Evolutionary conservation across 2,888 invertebrate species (phyloP), one percentile per base, ranked within the genome.

Genomic region (Saturnia japonica): DNA sequence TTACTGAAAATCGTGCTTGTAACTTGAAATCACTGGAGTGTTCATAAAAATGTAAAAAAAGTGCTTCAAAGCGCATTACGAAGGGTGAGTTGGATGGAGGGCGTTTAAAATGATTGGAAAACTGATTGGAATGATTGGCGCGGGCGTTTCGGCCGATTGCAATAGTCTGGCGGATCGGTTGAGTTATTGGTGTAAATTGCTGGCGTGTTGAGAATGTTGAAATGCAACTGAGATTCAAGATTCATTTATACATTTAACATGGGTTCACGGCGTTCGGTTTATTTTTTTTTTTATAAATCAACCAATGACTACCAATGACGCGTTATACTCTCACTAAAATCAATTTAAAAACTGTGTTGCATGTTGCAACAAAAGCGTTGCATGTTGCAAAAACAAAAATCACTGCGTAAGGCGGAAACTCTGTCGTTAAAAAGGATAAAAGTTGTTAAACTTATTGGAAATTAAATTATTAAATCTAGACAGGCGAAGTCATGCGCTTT

Each of bases 81-180:
- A 71, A 73, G 75, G 73, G 74, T 70, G 75, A 75, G 76, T 66
- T 71, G 73, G 75, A 64, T 70, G 75, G 75, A 73, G 72, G 70
- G 74, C 83, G 78, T 81, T 80, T 85, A 81, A 85, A 87, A 82
- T 88, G 87, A 89, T 89, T 88, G 88, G 82, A 87, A 85, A 87
- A 83, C 84, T 88, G 89, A 89, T 89, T 88, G 89, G 80, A 83
- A 82, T 88, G 84, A 89, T 87, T 87, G 86, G 82, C 82, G 81
- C 78, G 79, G 75, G 78, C 76, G 77, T 73, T 75, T 69, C 74
- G 71, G 68, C 71, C 76, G 81, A 81, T 80, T 82, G 83, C 79
- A 78, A 77, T 79, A 78, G 82, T 77, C 80, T 82, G 80, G 73
- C 76, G 70, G 73, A 73, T 72, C 70, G 74, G 72, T 22, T 67